Evolutionary conservation across 1,140 invertebrate genomes (phyloP).

Genomic region (Drosophila repletoides): DNA sequence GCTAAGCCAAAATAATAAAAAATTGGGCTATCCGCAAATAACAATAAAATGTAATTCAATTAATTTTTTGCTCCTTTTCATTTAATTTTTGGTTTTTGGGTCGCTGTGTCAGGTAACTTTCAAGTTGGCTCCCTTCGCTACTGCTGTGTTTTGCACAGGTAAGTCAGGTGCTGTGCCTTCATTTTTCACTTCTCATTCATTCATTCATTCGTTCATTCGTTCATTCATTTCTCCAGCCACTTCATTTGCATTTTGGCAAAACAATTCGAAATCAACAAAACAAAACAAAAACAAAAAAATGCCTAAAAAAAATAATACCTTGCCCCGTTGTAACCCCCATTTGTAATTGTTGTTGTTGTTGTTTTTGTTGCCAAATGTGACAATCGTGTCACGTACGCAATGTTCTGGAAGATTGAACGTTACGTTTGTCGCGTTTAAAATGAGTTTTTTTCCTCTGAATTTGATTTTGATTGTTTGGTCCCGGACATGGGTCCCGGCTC

Average conservation of each 20-base stretch:
- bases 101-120: slow-evolving; percentile 56
- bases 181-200: slow-evolving; percentile 63
- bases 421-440: slow-evolving; percentile 82
- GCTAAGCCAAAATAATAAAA: slow-evolving; percentile 35
- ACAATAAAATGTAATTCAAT: slow-evolving; percentile 73
- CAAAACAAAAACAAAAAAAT: slow-evolving; percentile 31
- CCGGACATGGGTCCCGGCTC: slow-evolving; percentile 36
- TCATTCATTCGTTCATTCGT: slow-evolving; percentile 23
- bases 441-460: slow-evolving; percentile 75
- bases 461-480: slow-evolving; percentile 80
- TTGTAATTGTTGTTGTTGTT: slow-evolving; percentile 25
- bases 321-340: slow-evolving; percentile 40
- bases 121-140: neutral
- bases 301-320: slow-evolving; percentile 36
- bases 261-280: slow-evolving; percentile 34
- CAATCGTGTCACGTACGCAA: slow-evolving; percentile 80
- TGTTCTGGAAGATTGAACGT: slow-evolving; percentile 82
- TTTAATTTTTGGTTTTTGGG: slow-evolving; percentile 73
- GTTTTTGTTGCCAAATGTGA: slow-evolving; percentile 61
- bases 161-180: slow-evolving; percentile 64
- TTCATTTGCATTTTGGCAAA: slow-evolving; percentile 68
- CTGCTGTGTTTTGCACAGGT: slow-evolving; percentile 8
- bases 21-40: slow-evolving; percentile 23
- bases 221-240: slow-evolving; percentile 30
- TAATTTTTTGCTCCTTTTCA: slow-evolving; percentile 72